phyloP scores from a whole-genome alignment of 2,797 vertebrate genomes.

The Lacerta agilis region DNA sequence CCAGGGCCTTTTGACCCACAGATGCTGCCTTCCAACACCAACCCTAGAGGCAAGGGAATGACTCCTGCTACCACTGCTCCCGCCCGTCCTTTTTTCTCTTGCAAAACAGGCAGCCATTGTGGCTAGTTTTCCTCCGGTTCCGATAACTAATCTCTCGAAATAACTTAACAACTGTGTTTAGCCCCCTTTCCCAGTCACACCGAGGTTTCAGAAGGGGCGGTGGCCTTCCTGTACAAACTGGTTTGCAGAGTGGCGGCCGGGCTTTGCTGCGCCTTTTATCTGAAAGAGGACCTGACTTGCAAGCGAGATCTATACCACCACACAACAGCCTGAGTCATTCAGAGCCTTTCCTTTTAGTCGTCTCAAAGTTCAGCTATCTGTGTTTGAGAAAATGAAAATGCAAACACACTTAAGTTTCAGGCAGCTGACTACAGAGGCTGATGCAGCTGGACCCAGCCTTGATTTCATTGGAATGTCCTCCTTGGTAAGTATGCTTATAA shows the following conservation, averaged over 20 bases:
- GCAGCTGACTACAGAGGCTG: slow-evolving; percentile 46
- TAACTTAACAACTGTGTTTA: background rate
- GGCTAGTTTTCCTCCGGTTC: slow-evolving; percentile 50
- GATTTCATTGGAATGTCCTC: slow-evolving; percentile 11
- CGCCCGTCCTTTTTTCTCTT: background rate
- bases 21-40: background rate
- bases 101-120: background rate
- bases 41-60: background rate
- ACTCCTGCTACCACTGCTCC: background rate
- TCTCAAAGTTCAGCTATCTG: slow-evolving; percentile 31
- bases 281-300: slow-evolving; percentile 16
- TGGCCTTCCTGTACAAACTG: slow-evolving; percentile 39
- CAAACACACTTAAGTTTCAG: slow-evolving; percentile 28
- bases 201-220: background rate
- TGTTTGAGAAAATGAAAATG: slow-evolving; percentile 45
- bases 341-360: slow-evolving; percentile 16
- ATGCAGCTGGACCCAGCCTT: slow-evolving; percentile 17
- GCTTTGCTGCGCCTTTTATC: slow-evolving; percentile 52
- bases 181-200: background rate
- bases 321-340: slow-evolving; percentile 27
- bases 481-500: slow-evolving; percentile 4
- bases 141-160: slow-evolving; percentile 16
- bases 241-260: slow-evolving; percentile 21
- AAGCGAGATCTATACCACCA: background rate
- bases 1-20: background rate